Conservation (phyloP, 1,140 invertebrate genomes). For the Nasonia vitripennis region DNA sequence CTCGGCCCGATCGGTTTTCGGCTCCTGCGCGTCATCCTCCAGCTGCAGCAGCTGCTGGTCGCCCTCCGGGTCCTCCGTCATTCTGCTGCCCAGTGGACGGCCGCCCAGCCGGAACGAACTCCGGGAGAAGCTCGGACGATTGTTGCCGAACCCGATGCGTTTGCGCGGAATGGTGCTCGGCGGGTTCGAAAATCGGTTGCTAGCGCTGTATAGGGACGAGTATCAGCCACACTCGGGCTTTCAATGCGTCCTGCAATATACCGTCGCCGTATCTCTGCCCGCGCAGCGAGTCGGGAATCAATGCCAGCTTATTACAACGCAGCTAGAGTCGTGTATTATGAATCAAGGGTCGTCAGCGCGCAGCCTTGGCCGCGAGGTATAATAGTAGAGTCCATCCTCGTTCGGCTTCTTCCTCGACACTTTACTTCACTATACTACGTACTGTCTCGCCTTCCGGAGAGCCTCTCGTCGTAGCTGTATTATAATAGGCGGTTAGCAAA, state of each 20-base stretch:
- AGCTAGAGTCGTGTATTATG: slow-evolving; percentile 18
- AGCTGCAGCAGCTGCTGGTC: slow-evolving; percentile 12
- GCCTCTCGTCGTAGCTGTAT: no score
- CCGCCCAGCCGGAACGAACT: neutral
- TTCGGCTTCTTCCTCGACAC: no score
- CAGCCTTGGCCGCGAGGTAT: neutral
- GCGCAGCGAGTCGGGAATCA: neutral
- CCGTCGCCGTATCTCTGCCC: no score
- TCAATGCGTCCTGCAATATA: no score
- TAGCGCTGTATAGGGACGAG: no score
- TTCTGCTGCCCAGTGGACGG: neutral
- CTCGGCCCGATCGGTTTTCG: neutral
- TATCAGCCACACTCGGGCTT: no score
- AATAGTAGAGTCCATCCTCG: neutral
- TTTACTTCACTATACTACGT: no score
- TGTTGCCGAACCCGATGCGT: neutral
- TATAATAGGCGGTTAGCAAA: no score
- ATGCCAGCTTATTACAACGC: neutral
- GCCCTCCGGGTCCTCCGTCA: neutral
- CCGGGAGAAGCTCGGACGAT: neutral
- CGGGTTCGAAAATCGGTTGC: neutral
- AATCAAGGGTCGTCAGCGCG: neutral
- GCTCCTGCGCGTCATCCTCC: neutral
- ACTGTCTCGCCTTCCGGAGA: no score
- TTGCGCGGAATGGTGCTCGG: neutral